A percentile compares a stretch with the other conserved stretches of the same genome.
These are phyloP conservation scores for Campoletis raptor DNA, from an alignment of 2,888 invertebrate genomes.

Conservation along the genomic window DNA sequence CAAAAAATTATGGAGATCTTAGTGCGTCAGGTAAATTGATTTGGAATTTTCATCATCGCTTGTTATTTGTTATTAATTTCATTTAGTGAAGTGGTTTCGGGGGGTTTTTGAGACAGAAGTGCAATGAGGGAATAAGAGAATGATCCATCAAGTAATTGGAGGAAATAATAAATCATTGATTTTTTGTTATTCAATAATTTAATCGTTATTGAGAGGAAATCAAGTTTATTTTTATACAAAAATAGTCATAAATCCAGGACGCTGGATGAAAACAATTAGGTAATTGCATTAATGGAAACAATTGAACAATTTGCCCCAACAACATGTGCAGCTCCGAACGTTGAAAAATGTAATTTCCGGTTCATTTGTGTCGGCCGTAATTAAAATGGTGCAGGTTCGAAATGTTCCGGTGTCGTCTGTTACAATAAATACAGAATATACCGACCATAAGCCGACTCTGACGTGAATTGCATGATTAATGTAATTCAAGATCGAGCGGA, in stretches of 20 bases:
- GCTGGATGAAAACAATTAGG: too few relatives aligned
- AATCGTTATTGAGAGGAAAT: neutral
- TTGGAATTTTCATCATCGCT: constrained; percentile 9
- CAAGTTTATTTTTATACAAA: too few relatives aligned
- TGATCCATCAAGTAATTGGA: neutral
- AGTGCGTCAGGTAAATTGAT: constrained; percentile 67
- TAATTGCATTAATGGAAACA: neutral
- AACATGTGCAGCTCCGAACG: neutral
- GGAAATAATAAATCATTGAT: neutral
- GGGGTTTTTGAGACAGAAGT: neutral
- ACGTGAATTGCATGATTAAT: constrained; percentile 48
- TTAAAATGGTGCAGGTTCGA: neutral
- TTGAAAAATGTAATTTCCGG: neutral
- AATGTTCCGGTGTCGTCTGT: neutral
- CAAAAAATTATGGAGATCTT: constrained; percentile 53
- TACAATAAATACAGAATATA: neutral
- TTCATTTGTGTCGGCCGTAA: neutral
- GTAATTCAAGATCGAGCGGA: constrained; percentile 18
- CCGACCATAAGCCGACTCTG: neutral
- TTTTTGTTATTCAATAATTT: constrained; percentile 1
- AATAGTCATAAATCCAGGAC: too few relatives aligned
- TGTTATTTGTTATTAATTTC: neutral
- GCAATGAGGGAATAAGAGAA: neutral
- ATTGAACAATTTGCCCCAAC: neutral
- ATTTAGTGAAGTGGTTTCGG: neutral